Evolutionary conservation across 2,888 invertebrate genomes (phyloP).

Genomic region (Eupithecia vulgata): DNA sequence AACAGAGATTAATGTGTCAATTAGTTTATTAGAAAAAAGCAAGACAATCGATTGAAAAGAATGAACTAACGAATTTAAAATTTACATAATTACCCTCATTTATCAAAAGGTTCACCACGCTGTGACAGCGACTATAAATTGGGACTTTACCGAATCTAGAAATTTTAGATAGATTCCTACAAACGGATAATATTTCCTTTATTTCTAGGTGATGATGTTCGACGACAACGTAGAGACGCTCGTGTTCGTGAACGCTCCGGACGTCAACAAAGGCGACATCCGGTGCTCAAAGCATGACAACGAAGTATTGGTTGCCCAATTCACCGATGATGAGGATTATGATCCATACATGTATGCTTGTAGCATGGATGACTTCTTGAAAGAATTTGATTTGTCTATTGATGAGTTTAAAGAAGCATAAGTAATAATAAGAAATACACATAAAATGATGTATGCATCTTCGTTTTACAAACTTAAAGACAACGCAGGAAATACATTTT

Average conservation of each 20-base stretch:
- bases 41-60: too few species aligned
- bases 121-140: background rate
- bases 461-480: background rate
- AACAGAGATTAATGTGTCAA: background rate
- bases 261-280: conserved; percentile 8
- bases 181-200: background rate
- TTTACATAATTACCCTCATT: background rate
- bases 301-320: background rate
- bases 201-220: conserved; percentile 17
- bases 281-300: background rate
- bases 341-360: conserved; percentile 1
- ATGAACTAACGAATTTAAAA: too few species aligned
- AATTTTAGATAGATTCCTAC: background rate
- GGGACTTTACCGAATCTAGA: background rate
- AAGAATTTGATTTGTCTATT: background rate
- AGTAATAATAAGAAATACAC: background rate
- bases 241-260: conserved; percentile 24
- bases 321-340: background rate
- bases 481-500: too few species aligned
- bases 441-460: background rate
- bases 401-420: background rate
- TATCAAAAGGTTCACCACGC: background rate
- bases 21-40: background rate
- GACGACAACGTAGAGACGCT: conserved; percentile 15
- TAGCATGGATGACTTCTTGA: background rate